These are phyloP conservation scores for Drosophila prosaltans DNA, from an alignment of 1,140 invertebrate genomes.

Conservation along the genomic window DNA sequence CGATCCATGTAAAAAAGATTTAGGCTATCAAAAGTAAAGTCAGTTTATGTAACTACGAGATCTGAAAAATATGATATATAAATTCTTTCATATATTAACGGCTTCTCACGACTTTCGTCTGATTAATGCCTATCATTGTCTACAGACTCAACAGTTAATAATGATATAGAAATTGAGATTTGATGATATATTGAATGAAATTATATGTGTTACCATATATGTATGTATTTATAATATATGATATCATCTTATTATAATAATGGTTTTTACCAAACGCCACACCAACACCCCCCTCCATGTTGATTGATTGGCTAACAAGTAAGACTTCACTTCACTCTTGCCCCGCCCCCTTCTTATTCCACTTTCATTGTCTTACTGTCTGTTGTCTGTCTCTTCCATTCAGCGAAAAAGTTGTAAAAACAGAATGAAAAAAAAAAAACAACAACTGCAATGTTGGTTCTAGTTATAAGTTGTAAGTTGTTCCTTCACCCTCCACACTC, in stretches of 20 bases:
- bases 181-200: too few species aligned
- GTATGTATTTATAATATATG: too few species aligned
- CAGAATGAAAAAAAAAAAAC: background rate
- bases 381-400: background rate
- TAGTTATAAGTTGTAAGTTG: conserved; percentile 26
- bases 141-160: too few species aligned
- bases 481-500: background rate
- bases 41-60: too few species aligned
- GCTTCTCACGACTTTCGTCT: too few species aligned
- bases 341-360: background rate
- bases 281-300: background rate
- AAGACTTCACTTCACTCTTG: background rate
- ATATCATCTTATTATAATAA: conserved; percentile 1
- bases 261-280: background rate
- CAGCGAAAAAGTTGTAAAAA: conserved; percentile 5
- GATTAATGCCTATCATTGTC: too few species aligned
- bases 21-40: too few species aligned
- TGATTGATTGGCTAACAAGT: background rate
- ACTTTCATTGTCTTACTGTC: background rate
- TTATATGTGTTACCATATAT: too few species aligned
- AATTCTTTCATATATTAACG: too few species aligned
- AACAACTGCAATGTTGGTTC: conserved; percentile 1
- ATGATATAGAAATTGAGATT: too few species aligned
- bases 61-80: too few species aligned
- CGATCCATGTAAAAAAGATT: too few species aligned